These are phyloP conservation scores for Mythimna albipuncta DNA, from an alignment of 2,888 invertebrate genomes.

Conservation along the genomic window DNA sequence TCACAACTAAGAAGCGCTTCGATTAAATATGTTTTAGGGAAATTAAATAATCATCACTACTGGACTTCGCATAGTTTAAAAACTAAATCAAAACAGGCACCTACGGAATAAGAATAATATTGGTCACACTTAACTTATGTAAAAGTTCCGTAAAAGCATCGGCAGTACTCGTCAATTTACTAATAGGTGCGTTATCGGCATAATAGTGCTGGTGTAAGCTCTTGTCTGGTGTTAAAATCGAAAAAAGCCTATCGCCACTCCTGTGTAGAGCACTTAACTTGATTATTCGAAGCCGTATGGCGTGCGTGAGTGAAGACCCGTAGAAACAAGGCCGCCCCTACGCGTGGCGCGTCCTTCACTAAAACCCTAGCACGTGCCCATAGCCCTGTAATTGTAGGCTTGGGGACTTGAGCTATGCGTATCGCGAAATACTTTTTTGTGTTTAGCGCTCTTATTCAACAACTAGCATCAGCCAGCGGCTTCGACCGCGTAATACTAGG, in stretches of 20 bases:
- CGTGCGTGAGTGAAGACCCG: slow-evolving; percentile 67
- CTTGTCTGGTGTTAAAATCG: slow-evolving; percentile 83
- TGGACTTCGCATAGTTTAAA: not conserved
- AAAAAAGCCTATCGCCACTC: slow-evolving; percentile 83
- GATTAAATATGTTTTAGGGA: not conserved
- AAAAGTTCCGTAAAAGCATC: slow-evolving; percentile 6
- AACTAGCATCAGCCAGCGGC: not conserved
- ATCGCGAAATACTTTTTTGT: not conserved
- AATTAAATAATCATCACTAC: not conserved
- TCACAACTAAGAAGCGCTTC: not conserved
- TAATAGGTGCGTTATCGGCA: slow-evolving; percentile 81
- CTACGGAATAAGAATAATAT: not conserved
- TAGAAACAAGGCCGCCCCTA: slow-evolving; percentile 71
- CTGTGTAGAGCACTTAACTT: slow-evolving; percentile 90
- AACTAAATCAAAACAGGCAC: not conserved
- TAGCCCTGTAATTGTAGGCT: slow-evolving; percentile 78
- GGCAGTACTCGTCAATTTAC: slow-evolving; percentile 72
- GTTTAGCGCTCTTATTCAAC: slow-evolving; percentile 9
- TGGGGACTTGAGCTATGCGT: slow-evolving; percentile 19
- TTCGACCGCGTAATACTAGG: too few species aligned
- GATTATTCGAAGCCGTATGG: slow-evolving; percentile 86
- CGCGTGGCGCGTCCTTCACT: slow-evolving; percentile 73
- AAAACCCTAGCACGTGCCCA: slow-evolving; percentile 79
- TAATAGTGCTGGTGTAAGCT: slow-evolving; percentile 66
- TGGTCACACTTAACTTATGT: not conserved